These are phyloP conservation scores for Prolemur simus DNA, from an alignment of 2,113 vertebrate genomes.

Conservation along the genomic window DNA sequence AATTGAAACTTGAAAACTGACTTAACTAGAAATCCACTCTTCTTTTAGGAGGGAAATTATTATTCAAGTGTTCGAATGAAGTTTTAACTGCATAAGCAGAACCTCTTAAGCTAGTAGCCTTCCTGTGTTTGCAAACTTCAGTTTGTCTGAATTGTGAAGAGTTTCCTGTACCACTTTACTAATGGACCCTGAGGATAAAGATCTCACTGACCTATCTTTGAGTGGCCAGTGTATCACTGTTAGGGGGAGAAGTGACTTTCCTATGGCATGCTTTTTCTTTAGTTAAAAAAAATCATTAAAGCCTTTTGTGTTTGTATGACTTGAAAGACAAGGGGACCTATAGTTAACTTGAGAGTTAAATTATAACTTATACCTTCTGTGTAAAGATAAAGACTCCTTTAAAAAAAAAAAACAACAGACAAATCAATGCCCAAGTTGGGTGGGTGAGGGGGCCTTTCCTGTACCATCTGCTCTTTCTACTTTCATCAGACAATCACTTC, in stretches of 20 bases:
- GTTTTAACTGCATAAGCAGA: not conserved
- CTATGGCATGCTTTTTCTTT: not conserved
- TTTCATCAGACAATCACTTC: not conserved
- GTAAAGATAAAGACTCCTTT: constrained; percentile 17
- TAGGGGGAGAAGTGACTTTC: constrained; percentile 12
- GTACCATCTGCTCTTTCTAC: not conserved
- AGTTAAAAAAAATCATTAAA: constrained; percentile 37
- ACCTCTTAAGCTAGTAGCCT: not conserved
- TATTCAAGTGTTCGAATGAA: not conserved
- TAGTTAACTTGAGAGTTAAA: constrained; percentile 69
- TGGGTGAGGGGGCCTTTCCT: not conserved
- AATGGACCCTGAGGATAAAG: not conserved
- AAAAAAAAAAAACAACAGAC: not conserved
- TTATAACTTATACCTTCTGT: constrained; percentile 57
- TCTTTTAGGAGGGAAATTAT: not conserved
- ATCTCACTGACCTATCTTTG: not conserved
- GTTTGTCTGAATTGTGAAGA: not conserved
- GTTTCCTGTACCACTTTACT: not conserved
- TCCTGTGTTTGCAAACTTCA: not conserved
- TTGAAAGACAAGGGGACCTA: constrained; percentile 43
- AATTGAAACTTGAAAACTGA: not conserved
- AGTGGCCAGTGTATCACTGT: not conserved
- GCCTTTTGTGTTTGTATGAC: constrained; percentile 29
- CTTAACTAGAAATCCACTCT: not conserved
- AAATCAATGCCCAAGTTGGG: not conserved